Evolutionary conservation across 37 sponge, comb jelly and placozoan species (phyloP).

Genomic region (Eunapius fragilis): DNA sequence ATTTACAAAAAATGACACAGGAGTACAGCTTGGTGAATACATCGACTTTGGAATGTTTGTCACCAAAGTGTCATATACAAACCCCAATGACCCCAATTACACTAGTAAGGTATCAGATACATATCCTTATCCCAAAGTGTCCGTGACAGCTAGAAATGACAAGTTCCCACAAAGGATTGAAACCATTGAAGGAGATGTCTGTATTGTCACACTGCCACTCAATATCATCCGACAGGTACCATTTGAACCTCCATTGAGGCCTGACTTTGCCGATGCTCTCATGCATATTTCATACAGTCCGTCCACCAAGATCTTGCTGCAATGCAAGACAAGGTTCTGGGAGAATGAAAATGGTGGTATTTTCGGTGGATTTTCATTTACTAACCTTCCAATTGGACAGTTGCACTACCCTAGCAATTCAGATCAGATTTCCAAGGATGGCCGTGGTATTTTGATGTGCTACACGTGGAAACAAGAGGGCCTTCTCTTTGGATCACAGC

Average conservation of each 20-base stretch:
- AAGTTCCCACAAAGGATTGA: neutral
- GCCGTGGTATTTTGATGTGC: conserved; percentile 48
- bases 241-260: conserved; percentile 27
- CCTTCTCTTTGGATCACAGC: conserved; percentile 38
- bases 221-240: conserved; percentile 33
- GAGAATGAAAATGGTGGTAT: conserved; percentile 15
- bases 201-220: conserved; percentile 38
- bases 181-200: neutral
- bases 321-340: conserved; percentile 49
- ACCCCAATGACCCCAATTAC: neutral
- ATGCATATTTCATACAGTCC: conserved; percentile 22
- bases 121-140: neutral
- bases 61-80: conserved; percentile 8
- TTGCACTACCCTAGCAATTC: conserved; percentile 43
- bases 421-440: neutral
- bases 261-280: conserved; percentile 13
- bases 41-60: conserved; percentile 25
- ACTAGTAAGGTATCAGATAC: neutral
- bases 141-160: conserved; percentile 6
- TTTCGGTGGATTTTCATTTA: conserved; percentile 35
- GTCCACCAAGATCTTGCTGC: conserved; percentile 54
- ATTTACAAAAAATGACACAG: conserved; percentile 10
- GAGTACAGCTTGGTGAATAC: neutral
- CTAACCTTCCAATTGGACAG: conserved; percentile 50
- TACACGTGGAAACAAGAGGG: conserved; percentile 55